Evolutionary conservation across 1,140 invertebrate species (phyloP).

Genomic region (Eupeodes corollae): DNA sequence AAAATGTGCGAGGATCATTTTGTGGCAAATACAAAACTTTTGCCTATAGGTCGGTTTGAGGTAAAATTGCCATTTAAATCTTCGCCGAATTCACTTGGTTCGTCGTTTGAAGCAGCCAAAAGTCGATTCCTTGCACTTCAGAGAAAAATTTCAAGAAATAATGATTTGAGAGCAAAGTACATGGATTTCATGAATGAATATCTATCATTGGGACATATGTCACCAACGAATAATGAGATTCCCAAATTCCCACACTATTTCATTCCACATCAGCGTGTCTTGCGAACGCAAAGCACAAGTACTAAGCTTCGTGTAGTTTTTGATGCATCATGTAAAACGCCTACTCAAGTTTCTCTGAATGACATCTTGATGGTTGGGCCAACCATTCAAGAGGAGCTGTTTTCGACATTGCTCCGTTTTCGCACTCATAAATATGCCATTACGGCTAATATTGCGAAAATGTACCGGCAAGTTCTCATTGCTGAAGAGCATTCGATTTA

Average conservation of each 20-base stretch:
- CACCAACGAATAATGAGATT: conserved; percentile 19
- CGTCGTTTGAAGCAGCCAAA: conserved; percentile 16
- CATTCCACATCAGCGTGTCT: conserved; percentile 12
- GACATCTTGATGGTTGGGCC: conserved; percentile 5
- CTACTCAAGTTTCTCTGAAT: conserved; percentile 11
- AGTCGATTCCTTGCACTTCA: conserved; percentile 23
- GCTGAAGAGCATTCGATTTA: conserved; percentile 10
- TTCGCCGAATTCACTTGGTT: conserved; percentile 17
- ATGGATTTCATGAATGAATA: conserved; percentile 26
- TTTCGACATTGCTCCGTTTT: conserved; percentile 29
- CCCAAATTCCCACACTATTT: conserved; percentile 9
- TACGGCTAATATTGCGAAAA: conserved; percentile 18
- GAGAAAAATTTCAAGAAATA: conserved; percentile 16
- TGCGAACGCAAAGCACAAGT: conserved; percentile 1
- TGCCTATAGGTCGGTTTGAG: conserved; percentile 8
- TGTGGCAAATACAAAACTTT: background rate
- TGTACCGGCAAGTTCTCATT: conserved; percentile 24
- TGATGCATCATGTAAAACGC: conserved; percentile 2
- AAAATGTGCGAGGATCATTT: conserved; percentile 8
- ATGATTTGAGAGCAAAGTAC: conserved; percentile 11
- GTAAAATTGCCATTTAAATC: conserved; percentile 14
- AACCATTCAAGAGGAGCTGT: conserved; percentile 12
- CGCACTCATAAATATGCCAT: conserved; percentile 20
- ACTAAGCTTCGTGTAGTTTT: conserved; percentile 10
- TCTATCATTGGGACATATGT: conserved; percentile 26